Evolutionary conservation across 2,888 invertebrate genomes (phyloP), one percentile per base, ranked within the genome.

Genomic region (Lycia hirtaria): DNA sequence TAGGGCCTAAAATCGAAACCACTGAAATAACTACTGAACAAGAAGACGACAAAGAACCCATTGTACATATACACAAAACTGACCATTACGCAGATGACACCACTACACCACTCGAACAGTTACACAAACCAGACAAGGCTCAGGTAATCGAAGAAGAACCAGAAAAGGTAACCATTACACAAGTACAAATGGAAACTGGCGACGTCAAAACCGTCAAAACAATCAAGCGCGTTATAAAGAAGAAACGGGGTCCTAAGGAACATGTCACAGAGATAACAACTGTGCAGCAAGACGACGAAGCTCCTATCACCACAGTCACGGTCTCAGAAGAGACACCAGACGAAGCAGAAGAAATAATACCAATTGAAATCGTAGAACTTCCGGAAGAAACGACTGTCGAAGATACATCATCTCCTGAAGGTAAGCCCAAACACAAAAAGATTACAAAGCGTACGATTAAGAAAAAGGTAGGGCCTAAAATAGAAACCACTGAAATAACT

Each of bases 391-490:
- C 14, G 0, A 14, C 14, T 6, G 32, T 32, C 4, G 32, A 32
- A 12, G 32, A 32, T 4, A 32, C 14, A 3, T 5, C 12, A 14
- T 4, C 32, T 2, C 14, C 32, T 12, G 32, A 60, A 0, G 59
- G 80, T 69, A 76, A 68, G 61, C 43, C 65, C 0, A 72, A 65
- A 20, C 80, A 81, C 4, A 32, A 32, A 14, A 32, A 12, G 14
- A 12, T 32, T 14, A 14, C 14, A n/a, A 32, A 32, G 14, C 32
- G 32, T 1, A 32, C 6, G 0, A 32, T 32, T 6, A 32, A 32
- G 14, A 32, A 14, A 32, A 32, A 75, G 56, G 84, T 81, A 45
- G 92, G 87, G 1, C 70, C 74, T 0, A 89, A 90, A 53, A 75
- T 84, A 56, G 88, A 90, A 67, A 76, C 71, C 30, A 64, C 65